Evolutionary conservation across 2,888 invertebrate genomes (phyloP), one percentile per base, ranked within the genome.

Genomic region (Spodoptera littoralis): DNA sequence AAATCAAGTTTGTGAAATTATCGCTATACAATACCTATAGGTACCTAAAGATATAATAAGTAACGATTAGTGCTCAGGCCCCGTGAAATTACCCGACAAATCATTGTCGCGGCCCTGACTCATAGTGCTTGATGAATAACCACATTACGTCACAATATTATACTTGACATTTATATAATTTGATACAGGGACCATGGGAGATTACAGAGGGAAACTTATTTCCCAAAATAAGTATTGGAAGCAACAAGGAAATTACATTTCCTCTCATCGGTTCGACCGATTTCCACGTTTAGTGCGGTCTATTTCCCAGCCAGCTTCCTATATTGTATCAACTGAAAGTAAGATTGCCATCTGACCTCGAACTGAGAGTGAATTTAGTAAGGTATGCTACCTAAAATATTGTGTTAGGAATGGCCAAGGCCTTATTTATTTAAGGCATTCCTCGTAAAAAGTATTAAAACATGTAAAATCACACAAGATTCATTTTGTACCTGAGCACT

Each of bases 61-160:
- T 50, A 24, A 13, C 36, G 43, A 70, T 73, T 74, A 59, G 74
- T 64, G 77, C 61, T 76, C 85, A 77, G 67, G 65, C 67, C 57
- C 78, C 88, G 84, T 85, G 84, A 86, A 88, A 85, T 87, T 70
- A 77, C 73, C 60, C 53, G 65, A 77, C 77, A 69, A 75, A 76
- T 76, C 75, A 75, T 52, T 65, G 70, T 61, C 65, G 60, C 44
- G 52, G 57, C 49, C 53, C 22, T 75, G 68, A 70, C 56, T 61
- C 79, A 71, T 44, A 41, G 48, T 43, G 13, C 42, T 43, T 13
- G 27, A 36, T 30, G n/a, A 22, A 51, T 63, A 74, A 55, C 47
- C 27, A 59, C 44, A 46, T 46, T 42, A 13, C 47, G n/a, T 49
- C 57, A 57, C 13, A 24, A 60, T 46, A 53, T n/a, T 49, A 18